Base-by-base conservation (phyloP, 2,113 vertebrate genomes). In the Ibidorhyncha struthersii region DNA sequence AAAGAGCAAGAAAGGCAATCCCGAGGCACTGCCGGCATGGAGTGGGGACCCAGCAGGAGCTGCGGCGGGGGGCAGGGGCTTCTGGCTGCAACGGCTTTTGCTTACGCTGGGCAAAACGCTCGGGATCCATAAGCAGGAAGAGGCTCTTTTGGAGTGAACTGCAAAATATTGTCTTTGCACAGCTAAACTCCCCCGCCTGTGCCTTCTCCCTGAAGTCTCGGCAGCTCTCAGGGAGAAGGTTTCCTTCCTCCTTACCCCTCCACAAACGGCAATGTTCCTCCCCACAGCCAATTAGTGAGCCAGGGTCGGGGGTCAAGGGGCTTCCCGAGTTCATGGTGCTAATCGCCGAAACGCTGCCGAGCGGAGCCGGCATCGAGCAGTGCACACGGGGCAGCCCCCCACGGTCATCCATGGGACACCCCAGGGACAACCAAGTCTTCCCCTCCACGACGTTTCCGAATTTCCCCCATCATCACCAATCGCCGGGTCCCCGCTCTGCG, bases 291-390 rank as follows among this genome's bases (percentile, higher is more conserved):
- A 82, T 96, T 88, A 94, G 78, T 72, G 85, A 82, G 92, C 78
- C 0, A 5, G 76, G 95, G 93, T 88, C 86, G 2, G 38, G 88
- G 90, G 92, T 74, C 95, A 97, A 36, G 86, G 93, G 93, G 71
- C 96, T 90, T 96, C 79, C 82, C 7, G 30, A 95, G 95, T 96
- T 97, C 96, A 96, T 0, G 2, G 86, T 0, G 3, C 62, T 73
- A 14, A 34, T n/a, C 8, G 5, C 50, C 0, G 0, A 74, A 27
- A 12, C 1, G 2, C 74, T 90, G 86, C 66, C 4, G 2, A 82
- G 50, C 0, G 0, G 45, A 55, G 47, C 86, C 27, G 0, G 47
- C 66, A 7, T 25, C 6, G 0, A 72, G 38, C 2, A 1, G 38
- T 30, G 32, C 56, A 7, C 0, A 4, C 0, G 0, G 45, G 41